phyloP scores from a whole-genome alignment of 2,113 vertebrate species.

The Clarias macrocephalus region DNA sequence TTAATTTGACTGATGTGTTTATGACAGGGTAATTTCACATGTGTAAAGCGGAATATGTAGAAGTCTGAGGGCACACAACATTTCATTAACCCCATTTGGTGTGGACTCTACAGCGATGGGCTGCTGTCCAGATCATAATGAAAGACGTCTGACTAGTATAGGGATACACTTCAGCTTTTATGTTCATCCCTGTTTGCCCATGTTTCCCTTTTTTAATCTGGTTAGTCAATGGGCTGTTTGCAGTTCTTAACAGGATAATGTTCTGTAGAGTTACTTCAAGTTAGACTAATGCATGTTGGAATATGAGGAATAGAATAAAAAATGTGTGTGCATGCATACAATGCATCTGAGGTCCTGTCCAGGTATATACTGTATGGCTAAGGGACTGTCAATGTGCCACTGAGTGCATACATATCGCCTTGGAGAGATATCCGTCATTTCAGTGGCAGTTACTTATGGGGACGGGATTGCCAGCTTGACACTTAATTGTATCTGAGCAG shows the following conservation, averaged over 20 bases:
- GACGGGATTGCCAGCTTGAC: too few relatives aligned
- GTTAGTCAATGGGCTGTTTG: background rate
- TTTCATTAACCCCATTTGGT: constrained; percentile 52
- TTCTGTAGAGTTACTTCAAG: background rate
- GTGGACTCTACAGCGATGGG: constrained; percentile 13
- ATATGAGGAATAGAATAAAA: constrained; percentile 42
- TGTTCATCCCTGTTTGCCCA: background rate
- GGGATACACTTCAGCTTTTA: background rate
- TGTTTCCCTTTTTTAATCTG: background rate
- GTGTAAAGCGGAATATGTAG: constrained; percentile 58
- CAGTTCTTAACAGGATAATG: background rate
- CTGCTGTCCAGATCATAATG: constrained; percentile 28
- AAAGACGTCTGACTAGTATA: constrained; percentile 23
- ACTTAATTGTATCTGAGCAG: too few relatives aligned
- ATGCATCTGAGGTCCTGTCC: constrained; percentile 33
- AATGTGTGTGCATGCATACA: constrained; percentile 39
- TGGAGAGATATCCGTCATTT: too few relatives aligned
- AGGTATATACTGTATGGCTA: background rate
- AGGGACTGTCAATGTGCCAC: too few relatives aligned
- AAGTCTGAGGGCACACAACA: constrained; percentile 49
- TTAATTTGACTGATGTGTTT: constrained; percentile 50
- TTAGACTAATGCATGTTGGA: background rate
- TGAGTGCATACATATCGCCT: too few relatives aligned
- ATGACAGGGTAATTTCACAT: constrained; percentile 52
- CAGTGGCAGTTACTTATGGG: too few relatives aligned